phyloP scores from a whole-genome alignment of 1,140 invertebrate species.

The Amyelois transitella region DNA sequence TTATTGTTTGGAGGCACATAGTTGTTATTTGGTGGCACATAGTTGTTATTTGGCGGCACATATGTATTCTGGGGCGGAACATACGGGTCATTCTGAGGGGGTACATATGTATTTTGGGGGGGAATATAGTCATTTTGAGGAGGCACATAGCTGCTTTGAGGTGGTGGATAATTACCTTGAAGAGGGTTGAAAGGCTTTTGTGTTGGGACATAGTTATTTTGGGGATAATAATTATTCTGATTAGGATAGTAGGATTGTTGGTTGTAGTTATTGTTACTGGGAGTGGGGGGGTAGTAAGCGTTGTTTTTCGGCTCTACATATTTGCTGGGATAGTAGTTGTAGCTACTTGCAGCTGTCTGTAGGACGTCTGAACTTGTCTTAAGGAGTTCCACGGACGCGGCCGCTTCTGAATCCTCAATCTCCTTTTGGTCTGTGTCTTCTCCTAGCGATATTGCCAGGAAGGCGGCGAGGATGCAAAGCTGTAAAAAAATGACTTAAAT shows the following conservation, averaged over 20 bases:
- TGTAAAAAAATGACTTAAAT: conserved; percentile 21
- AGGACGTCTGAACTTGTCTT: conserved; percentile 20
- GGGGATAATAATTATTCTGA: conserved; percentile 17
- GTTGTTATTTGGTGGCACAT: conserved; percentile 23
- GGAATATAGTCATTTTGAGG: conserved; percentile 13
- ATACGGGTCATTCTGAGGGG: conserved; percentile 20
- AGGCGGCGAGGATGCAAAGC: conserved; percentile 37
- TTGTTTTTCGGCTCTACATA: neutral
- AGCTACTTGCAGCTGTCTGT: conserved; percentile 18
- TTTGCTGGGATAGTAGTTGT: conserved; percentile 15
- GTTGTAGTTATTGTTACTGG: conserved; percentile 1
- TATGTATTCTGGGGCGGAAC: conserved; percentile 30
- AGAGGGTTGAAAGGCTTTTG: conserved; percentile 17
- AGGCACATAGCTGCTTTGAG: conserved; percentile 25
- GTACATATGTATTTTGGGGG: conserved; percentile 17
- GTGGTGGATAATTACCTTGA: conserved; percentile 9
- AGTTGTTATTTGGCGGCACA: conserved; percentile 27
- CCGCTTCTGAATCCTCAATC: conserved; percentile 31
- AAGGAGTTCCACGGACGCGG: conserved; percentile 26
- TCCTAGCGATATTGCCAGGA: conserved; percentile 44
- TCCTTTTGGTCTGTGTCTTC: conserved; percentile 20
- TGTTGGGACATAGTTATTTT: conserved; percentile 19
- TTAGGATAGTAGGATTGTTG: conserved; percentile 18
- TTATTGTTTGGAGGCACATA: conserved; percentile 21
- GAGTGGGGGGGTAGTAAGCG: neutral